Conservation (phyloP, 2,888 invertebrate genomes). For the Drosophila paramelanica region DNA sequence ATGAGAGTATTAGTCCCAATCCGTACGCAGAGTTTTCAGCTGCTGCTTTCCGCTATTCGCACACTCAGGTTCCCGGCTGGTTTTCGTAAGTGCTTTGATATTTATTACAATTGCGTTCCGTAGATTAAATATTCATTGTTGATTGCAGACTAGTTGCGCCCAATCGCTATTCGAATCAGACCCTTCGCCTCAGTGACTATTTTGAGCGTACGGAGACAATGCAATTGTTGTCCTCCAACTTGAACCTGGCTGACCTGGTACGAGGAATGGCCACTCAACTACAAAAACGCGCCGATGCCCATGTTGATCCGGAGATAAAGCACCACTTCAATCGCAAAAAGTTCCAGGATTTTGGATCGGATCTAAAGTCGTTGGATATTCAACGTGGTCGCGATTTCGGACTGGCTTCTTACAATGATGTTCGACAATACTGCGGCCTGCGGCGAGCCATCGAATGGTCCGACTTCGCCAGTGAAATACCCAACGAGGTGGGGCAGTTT, state of each 20-base stretch:
- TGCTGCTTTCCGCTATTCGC: conserved; percentile 87
- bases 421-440: conserved; percentile 75
- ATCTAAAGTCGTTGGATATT: conserved; percentile 80
- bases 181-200: conserved; percentile 76
- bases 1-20: conserved; percentile 85
- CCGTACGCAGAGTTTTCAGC: conserved; percentile 87
- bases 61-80: conserved; percentile 86
- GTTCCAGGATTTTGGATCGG: conserved; percentile 87
- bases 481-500: conserved; percentile 85
- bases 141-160: conserved; percentile 69
- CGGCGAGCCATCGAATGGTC: conserved; percentile 73
- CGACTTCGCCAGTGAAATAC: conserved; percentile 88
- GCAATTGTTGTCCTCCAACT: conserved; percentile 80
- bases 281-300: conserved; percentile 90
- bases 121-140: not conserved
- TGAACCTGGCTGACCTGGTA: conserved; percentile 88
- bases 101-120: not conserved
- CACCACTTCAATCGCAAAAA: conserved; percentile 77
- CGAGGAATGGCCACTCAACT: conserved; percentile 91
- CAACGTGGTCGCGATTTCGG: conserved; percentile 79
- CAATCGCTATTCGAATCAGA: conserved; percentile 69
- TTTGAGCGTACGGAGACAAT: conserved; percentile 68
- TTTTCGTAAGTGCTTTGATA: conserved; percentile 83
- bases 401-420: conserved; percentile 77
- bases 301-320: conserved; percentile 86